These are phyloP conservation scores for Crocodylus rhombifer DNA, from an alignment of 2,797 vertebrate genomes.

Conservation along the genomic window DNA sequence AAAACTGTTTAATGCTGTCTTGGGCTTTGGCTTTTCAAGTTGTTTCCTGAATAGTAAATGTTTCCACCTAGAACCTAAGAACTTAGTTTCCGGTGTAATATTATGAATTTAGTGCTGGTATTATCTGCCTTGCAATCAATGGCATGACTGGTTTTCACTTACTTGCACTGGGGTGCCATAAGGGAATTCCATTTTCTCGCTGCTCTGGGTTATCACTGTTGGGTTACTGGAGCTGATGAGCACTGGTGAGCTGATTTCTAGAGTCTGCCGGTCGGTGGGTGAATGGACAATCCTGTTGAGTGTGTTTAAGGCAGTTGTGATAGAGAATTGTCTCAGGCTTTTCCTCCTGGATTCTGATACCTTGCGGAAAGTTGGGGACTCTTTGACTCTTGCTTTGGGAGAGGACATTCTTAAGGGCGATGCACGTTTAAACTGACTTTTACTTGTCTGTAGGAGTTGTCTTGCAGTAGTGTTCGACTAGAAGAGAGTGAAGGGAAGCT, in stretches of 20 bases:
- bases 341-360: constrained; percentile 79
- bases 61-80: not conserved
- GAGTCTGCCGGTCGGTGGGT: constrained; percentile 67
- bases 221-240: constrained; percentile 87
- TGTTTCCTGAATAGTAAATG: not conserved
- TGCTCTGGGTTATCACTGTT: constrained; percentile 64
- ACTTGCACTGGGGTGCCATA: constrained; percentile 78
- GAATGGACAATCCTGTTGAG: constrained; percentile 84
- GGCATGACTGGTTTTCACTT: not conserved
- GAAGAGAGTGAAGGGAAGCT: constrained; percentile 33
- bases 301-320: constrained; percentile 84
- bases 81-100: rapidly evolving
- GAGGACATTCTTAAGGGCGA: constrained; percentile 56
- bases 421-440: constrained; percentile 40
- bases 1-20: not conserved
- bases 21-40: constrained; percentile 41
- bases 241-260: constrained; percentile 81
- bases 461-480: constrained; percentile 78
- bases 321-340: constrained; percentile 82
- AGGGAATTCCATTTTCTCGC: constrained; percentile 70
- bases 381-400: constrained; percentile 58
- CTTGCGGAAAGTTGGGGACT: constrained; percentile 58
- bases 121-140: not conserved
- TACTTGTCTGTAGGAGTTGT: constrained; percentile 80
- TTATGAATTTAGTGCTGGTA: not conserved